phyloP scores from a whole-genome alignment of 1,140 invertebrate species.

The Aphelinus atriplicis region DNA sequence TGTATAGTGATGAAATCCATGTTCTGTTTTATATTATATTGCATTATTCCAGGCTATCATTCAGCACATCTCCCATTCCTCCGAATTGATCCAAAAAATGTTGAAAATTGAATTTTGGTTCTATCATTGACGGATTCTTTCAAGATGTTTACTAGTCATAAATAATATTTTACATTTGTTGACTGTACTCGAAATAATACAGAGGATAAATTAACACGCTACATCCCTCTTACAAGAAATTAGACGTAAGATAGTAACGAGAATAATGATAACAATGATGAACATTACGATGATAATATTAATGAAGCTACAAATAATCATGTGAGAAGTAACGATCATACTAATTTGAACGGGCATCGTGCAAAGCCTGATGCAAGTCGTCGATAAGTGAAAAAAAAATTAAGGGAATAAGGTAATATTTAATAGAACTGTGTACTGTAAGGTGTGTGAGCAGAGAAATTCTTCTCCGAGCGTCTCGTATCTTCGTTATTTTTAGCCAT shows the following conservation, averaged over 20 bases:
- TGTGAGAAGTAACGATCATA: constrained; percentile 4
- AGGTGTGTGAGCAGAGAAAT: neutral
- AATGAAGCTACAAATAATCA: constrained; percentile 13
- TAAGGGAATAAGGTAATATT: constrained; percentile 11
- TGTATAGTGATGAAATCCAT: too few species aligned
- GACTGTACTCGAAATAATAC: constrained; percentile 4
- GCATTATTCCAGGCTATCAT: too few species aligned
- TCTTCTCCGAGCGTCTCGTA: constrained; percentile 17
- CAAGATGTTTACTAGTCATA: constrained; percentile 29
- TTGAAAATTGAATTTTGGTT: too few species aligned
- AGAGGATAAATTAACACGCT: constrained; percentile 26
- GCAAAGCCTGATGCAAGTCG: constrained; percentile 6
- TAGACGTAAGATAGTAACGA: constrained; percentile 24
- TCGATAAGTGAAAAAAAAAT: constrained; percentile 18
- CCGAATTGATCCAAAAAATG: too few species aligned
- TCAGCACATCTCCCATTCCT: too few species aligned
- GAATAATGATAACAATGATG: constrained; percentile 28
- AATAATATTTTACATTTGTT: constrained; percentile 18
- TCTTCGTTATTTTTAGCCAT: constrained; percentile 16
- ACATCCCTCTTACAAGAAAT: constrained; percentile 15
- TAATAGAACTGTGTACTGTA: neutral
- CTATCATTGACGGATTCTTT: neutral
- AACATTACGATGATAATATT: constrained; percentile 18
- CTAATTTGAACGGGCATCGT: constrained; percentile 6
- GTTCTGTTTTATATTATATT: too few species aligned